Conservation (phyloP, 1,140 invertebrate genomes). For the Pachypeltis micranthus region DNA sequence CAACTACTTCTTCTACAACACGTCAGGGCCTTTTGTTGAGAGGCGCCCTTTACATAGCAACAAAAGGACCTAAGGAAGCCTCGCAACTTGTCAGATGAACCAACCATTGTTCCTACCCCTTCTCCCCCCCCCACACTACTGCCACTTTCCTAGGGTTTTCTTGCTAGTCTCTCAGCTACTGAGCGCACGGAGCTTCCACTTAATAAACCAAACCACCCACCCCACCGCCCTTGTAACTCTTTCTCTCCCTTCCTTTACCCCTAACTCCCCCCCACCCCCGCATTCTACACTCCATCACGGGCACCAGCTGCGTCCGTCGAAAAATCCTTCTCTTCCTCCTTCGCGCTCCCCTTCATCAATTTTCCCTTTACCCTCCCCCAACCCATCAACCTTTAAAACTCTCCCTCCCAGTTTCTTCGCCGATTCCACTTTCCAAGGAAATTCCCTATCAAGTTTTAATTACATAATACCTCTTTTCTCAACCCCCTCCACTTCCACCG, state of each 20-base stretch:
- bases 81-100: not conserved
- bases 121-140: not conserved
- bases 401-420: not conserved
- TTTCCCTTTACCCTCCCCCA: not conserved
- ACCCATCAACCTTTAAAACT: not conserved
- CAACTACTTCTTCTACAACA: too few species aligned
- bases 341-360: not conserved
- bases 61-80: not conserved
- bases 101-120: not conserved
- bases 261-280: not conserved
- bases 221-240: not conserved
- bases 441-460: conserved; percentile 12
- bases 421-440: too few species aligned
- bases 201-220: not conserved
- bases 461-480: conserved; percentile 1
- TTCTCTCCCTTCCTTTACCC: not conserved
- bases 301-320: too few species aligned
- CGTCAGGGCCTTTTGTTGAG: too few species aligned
- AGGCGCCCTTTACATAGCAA: not conserved
- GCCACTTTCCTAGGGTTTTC: not conserved
- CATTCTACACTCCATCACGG: not conserved
- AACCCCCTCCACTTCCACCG: not conserved
- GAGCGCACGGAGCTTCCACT: too few species aligned
- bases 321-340: not conserved
- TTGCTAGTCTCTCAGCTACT: not conserved